Evolutionary conservation across 2,888 invertebrate species (phyloP).

Genomic region (Eupithecia pulchellata): DNA sequence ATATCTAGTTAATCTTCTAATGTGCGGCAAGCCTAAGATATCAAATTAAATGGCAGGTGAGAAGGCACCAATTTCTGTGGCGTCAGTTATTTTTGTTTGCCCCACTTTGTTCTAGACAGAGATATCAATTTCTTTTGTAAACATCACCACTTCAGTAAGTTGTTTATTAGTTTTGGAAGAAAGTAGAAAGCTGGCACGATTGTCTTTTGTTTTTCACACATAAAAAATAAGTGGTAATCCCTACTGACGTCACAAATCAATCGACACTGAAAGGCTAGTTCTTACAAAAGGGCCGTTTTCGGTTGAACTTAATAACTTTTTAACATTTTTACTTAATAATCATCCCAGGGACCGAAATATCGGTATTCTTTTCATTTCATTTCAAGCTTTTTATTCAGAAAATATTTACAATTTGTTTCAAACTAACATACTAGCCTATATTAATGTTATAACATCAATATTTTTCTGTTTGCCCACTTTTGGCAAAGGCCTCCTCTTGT

Average conservation of each 20-base stretch:
- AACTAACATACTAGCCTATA: too few relatives aligned
- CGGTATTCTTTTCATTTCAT: too few relatives aligned
- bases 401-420: too few relatives aligned
- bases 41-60: neutral
- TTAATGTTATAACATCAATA: too few relatives aligned
- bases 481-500: too few relatives aligned
- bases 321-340: neutral
- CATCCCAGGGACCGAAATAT: neutral
- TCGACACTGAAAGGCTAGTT: neutral
- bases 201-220: neutral
- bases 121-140: slow-evolving; percentile 12
- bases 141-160: neutral
- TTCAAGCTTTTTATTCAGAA: too few relatives aligned
- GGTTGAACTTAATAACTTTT: neutral
- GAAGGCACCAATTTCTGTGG: neutral
- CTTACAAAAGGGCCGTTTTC: neutral
- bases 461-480: too few relatives aligned
- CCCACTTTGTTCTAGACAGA: neutral
- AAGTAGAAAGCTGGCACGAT: neutral
- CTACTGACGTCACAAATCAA: neutral
- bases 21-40: neutral
- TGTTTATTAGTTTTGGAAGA: neutral
- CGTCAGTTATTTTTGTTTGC: neutral
- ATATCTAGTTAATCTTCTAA: slow-evolving; percentile 1
- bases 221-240: neutral